Evolutionary conservation across 2,113 vertebrate species (phyloP).

Genomic region (Gnathonemus longibarbis): DNA sequence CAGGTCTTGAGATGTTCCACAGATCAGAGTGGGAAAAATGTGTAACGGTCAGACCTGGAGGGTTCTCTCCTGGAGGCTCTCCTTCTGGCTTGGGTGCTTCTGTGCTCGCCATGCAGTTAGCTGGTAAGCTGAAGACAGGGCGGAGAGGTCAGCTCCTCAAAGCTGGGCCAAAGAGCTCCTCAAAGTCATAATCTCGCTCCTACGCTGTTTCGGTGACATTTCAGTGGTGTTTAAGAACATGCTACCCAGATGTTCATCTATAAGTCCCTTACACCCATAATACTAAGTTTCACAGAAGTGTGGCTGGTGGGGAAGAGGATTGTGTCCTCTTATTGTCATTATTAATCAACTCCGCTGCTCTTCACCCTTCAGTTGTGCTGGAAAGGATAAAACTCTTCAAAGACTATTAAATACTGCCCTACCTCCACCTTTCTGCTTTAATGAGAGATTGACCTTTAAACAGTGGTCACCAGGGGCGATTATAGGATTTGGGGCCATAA

Average conservation of each 20-base stretch:
- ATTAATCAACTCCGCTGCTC: background rate
- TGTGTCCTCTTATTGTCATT: background rate
- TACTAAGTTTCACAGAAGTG: background rate
- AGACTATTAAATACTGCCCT: background rate
- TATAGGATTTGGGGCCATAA: background rate
- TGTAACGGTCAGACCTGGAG: background rate
- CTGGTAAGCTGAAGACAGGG: background rate
- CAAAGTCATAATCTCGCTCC: background rate
- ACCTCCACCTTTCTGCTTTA: background rate
- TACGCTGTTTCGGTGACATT: background rate
- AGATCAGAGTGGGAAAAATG: background rate
- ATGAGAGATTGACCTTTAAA: background rate
- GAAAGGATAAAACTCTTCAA: background rate
- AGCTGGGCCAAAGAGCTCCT: background rate
- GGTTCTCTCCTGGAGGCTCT: background rate
- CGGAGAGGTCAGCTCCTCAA: background rate
- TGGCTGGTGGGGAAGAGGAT: background rate
- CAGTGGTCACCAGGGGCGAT: background rate
- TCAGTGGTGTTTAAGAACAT: background rate
- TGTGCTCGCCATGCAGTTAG: background rate
- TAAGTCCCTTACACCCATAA: background rate
- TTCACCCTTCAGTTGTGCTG: background rate
- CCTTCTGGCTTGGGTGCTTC: background rate
- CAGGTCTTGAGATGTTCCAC: background rate
- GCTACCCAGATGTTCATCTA: background rate